These are phyloP conservation scores for Camelus bactrianus DNA, from an alignment of 2,113 vertebrate genomes.

Conservation along the genomic window DNA sequence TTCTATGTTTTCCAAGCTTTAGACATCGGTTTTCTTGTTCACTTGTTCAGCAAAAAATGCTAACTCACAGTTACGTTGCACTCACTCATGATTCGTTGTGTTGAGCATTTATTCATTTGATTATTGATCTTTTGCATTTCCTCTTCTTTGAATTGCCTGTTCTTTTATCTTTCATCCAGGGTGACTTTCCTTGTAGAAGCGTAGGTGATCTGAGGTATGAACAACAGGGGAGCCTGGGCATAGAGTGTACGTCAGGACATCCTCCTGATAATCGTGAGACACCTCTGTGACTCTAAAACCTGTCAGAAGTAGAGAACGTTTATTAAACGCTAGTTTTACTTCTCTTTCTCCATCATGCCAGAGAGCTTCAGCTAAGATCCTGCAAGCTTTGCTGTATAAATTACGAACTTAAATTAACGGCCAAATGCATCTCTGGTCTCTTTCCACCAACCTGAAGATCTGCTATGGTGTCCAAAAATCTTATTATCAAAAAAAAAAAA, in stretches of 20 bases:
- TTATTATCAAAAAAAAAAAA: not conserved
- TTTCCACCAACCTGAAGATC: constrained; percentile 49
- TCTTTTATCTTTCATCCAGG: not conserved
- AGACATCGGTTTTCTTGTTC: not conserved
- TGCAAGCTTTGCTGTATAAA: constrained; percentile 41
- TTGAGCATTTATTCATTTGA: not conserved
- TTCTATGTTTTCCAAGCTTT: not conserved
- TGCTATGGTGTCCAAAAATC: constrained; percentile 30
- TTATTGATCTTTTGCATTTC: not conserved
- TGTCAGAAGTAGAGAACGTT: not conserved
- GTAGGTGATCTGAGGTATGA: not conserved
- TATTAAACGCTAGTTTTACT: constrained; percentile 12
- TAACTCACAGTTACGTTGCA: not conserved
- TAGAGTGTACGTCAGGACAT: not conserved
- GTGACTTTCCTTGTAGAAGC: not conserved
- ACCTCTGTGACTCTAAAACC: not conserved
- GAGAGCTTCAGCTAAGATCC: constrained; percentile 30
- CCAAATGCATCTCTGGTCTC: not conserved
- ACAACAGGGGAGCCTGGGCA: not conserved
- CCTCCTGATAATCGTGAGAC: not conserved
- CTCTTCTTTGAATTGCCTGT: not conserved
- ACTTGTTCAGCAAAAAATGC: not conserved
- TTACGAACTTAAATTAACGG: constrained; percentile 39
- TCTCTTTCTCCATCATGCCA: not conserved
- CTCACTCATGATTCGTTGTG: not conserved